Percentiles rank a stretch among this genome's conserved stretches.
Conservation (phyloP, 2,113 vertebrate genomes). For the Chrysochloris asiatica region DNA sequence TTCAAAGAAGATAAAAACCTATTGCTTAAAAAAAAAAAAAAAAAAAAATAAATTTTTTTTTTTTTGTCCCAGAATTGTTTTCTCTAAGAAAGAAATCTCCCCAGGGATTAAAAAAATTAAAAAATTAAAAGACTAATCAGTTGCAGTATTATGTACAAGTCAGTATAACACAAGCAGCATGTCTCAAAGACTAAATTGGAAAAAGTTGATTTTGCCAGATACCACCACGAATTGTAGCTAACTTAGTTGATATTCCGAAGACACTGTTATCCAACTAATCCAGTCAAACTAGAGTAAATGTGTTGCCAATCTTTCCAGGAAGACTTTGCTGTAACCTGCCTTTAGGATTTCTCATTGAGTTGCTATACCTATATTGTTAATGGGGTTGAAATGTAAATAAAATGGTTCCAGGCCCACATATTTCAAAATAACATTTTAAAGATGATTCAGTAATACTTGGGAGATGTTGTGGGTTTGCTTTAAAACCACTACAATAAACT, state of each 20-base stretch:
- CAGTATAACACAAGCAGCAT: not conserved
- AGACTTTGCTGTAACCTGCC: not conserved
- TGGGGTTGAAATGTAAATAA: not conserved
- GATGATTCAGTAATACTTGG: not conserved
- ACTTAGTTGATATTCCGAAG: not conserved
- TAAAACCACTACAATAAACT: no score
- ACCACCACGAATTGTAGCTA: not conserved
- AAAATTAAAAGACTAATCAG: not conserved
- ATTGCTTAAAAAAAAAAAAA: no score
- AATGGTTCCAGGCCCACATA: not conserved
- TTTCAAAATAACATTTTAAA: not conserved
- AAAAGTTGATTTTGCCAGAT: not conserved
- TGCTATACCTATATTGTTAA: not conserved
- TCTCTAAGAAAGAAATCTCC: slow-evolving; percentile 37
- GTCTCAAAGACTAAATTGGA: not conserved
- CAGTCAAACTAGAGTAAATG: not conserved
- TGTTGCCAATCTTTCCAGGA: not conserved
- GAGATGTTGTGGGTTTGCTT: not conserved
- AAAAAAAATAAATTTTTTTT: no score
- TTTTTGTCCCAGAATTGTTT: slow-evolving; percentile 57
- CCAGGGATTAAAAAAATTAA: slow-evolving; percentile 23
- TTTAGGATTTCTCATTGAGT: not conserved
- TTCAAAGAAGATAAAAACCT: no score
- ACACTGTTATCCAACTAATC: not conserved
- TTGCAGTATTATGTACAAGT: not conserved